Conservation (phyloP, 2,888 invertebrate genomes). For the Pachymerium ferrugineum region DNA sequence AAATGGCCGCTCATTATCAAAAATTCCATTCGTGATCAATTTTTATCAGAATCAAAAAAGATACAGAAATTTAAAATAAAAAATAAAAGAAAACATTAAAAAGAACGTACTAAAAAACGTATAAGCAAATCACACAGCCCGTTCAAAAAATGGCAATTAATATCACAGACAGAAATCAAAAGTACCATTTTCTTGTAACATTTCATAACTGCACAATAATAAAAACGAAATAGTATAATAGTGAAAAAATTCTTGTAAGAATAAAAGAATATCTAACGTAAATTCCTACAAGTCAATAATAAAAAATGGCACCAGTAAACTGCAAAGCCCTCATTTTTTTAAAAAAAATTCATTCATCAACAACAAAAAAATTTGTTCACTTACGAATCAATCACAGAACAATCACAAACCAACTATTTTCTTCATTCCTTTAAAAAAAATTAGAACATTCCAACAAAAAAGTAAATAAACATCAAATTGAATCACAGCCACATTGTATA, state of each 20-base stretch:
- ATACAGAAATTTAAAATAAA: neutral
- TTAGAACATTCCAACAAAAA: neutral
- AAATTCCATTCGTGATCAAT: constrained; percentile 3
- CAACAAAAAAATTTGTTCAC: neutral
- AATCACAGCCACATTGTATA: constrained; percentile 16
- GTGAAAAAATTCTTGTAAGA: neutral
- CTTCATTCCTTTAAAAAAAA: neutral
- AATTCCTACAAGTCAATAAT: too few relatives aligned
- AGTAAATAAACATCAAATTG: neutral
- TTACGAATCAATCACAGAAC: neutral
- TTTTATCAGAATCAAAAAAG: too few relatives aligned
- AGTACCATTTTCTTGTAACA: constrained; percentile 5
- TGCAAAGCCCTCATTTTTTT: neutral
- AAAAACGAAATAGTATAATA: neutral
- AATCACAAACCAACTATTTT: too few relatives aligned
- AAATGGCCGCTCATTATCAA: neutral
- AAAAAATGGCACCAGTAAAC: constrained; percentile 1
- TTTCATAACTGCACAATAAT: neutral
- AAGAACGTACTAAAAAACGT: too few relatives aligned
- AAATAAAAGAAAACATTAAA: neutral
- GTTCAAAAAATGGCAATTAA: constrained; percentile 22
- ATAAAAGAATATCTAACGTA: neutral
- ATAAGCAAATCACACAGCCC: constrained; percentile 11
- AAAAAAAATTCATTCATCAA: neutral
- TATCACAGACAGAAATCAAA: constrained; percentile 27